phyloP scores from a whole-genome alignment of 2,888 invertebrate genomes.

The Troides oblongomaculatus region DNA sequence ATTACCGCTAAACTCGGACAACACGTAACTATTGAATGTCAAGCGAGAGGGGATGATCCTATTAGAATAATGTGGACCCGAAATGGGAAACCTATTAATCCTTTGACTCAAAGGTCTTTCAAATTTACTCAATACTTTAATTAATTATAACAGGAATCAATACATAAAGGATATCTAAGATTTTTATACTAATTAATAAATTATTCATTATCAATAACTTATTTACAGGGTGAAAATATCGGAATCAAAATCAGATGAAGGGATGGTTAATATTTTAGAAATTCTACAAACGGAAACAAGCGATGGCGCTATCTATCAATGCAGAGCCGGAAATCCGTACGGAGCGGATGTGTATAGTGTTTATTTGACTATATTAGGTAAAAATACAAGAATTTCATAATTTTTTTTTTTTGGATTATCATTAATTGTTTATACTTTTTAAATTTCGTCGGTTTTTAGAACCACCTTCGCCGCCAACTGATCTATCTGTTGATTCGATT shows the following conservation, averaged over 20 bases:
- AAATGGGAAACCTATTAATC: constrained; percentile 85
- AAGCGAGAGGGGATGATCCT: constrained; percentile 91
- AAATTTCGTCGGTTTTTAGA: constrained; percentile 46
- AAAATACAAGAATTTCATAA: constrained; percentile 24
- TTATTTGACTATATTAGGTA: constrained; percentile 68
- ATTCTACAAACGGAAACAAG: constrained; percentile 66
- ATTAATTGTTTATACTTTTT: background rate
- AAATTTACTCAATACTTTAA: background rate
- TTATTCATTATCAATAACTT: background rate
- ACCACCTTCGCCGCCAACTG: constrained; percentile 69
- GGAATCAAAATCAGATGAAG: constrained; percentile 70
- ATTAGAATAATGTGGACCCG: constrained; percentile 90
- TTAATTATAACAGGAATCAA: background rate
- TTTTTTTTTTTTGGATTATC: background rate
- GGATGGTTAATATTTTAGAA: constrained; percentile 64
- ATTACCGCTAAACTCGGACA: constrained; percentile 88
- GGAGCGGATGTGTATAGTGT: constrained; percentile 70
- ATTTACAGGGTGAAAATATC: constrained; percentile 66
- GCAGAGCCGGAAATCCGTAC: constrained; percentile 72
- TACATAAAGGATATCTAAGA: background rate
- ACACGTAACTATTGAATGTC: constrained; percentile 87
- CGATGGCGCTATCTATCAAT: constrained; percentile 72
- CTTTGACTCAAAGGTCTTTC: constrained; percentile 68
- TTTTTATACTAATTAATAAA: background rate
- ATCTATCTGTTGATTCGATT: constrained; percentile 68